Conservation (phyloP, 1,140 invertebrate genomes). For the Acromyrmex charruanus region DNA sequence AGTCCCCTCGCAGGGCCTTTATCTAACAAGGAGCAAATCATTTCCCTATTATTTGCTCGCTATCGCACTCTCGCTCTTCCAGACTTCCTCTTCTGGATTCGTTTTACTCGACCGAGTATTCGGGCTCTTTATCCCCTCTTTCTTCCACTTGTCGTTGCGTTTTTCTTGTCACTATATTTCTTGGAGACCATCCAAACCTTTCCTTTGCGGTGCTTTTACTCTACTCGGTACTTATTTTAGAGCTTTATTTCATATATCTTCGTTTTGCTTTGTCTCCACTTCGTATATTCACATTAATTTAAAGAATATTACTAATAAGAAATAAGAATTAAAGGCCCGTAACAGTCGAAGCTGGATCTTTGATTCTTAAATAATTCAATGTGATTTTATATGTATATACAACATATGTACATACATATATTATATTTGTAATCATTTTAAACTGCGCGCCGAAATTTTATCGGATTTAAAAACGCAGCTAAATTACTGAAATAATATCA, state of each 20-base stretch:
- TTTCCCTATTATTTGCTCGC: conserved; percentile 87
- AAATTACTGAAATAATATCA: no score
- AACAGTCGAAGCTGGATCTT: no score
- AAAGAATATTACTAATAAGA: neutral
- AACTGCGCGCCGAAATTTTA: no score
- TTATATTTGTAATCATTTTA: no score
- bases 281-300: conserved; percentile 11
- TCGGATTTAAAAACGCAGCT: no score
- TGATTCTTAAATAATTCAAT: no score
- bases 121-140: conserved; percentile 74
- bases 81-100: conserved; percentile 68
- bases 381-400: no score
- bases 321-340: no score
- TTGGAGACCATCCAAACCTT: conserved; percentile 85
- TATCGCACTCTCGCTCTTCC: conserved; percentile 83
- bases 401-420: no score
- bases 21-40: conserved; percentile 87
- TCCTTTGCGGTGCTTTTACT: conserved; percentile 82
- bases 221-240: conserved; percentile 43
- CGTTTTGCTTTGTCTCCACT: neutral
- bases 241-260: conserved; percentile 47
- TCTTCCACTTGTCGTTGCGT: conserved; percentile 70
- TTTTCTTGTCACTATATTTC: conserved; percentile 81
- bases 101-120: conserved; percentile 67
- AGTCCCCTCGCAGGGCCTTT: conserved; percentile 82